Evolutionary conservation across 2,888 invertebrate genomes (phyloP), one percentile per base, ranked within the genome.

Genomic region (Lymantria dispar): DNA sequence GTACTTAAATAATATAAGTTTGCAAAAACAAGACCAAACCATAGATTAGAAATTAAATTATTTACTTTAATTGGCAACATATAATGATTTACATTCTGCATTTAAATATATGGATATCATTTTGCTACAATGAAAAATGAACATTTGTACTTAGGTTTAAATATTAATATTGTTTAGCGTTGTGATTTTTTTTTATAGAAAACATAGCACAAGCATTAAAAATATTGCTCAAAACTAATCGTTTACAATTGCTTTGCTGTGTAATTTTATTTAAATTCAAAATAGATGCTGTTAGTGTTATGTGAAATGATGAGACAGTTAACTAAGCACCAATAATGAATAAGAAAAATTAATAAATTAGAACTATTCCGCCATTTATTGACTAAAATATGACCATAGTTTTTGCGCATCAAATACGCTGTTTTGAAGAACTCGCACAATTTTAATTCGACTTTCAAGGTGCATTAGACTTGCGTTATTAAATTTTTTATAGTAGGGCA

Each of bases 151-250:
- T n/a, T n/a, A 40, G 13, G 12, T 1, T 13, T 7, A 13, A 14
- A 40, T n/a, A n/a, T 40, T 40, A 14, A 13, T 30, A 33, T 33
- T 33, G 8, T 53, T 59, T 60, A 69, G 62, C 56, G 64, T 62
- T 70, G 52, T 60, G 58, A 64, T 53, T 56, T 64, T 52, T 54
- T 58, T 71, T 66, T 71, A 63, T 76, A 64, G 70, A 70, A 73
- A 71, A 70, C 62, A 61, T 72, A 78, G 74, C 79, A 80, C 74
- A 79, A 73, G 70, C 67, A n/a, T 63, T 70, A 67, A 5, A 70
- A 64, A 70, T 70, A 75, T 80, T 83, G 83, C 83, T 83, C 83
- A 83, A 83, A 68, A 60, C 60, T 69, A 61, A 51, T 67, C 51
- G 48, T 66, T 77, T 74, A 58, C 36, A 49, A 64, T 73, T 79